A percentile compares a stretch with the other conserved stretches of the same genome.
Conservation (phyloP, 2,797 vertebrate species). For the Gadopsis marmoratus region DNA sequence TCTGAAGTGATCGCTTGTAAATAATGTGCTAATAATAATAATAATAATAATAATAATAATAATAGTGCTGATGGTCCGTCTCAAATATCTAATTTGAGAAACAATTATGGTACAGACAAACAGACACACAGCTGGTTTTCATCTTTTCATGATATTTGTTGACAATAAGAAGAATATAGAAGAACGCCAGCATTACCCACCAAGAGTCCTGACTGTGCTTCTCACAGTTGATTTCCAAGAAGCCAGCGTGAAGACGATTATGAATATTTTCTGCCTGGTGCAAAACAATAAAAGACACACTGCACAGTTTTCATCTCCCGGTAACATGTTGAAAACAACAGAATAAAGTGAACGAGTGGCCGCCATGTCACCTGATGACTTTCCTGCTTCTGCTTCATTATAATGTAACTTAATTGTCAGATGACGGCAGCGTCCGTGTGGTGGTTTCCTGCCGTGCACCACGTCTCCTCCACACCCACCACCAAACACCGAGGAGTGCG, state of each 20-base stretch:
- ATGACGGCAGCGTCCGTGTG: background rate
- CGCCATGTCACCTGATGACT: background rate
- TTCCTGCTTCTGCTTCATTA: background rate
- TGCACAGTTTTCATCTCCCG: background rate
- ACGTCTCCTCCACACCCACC: background rate
- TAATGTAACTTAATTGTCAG: background rate
- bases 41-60: too few relatives aligned
- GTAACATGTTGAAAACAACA: background rate
- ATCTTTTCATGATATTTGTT: background rate
- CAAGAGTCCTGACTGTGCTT: background rate
- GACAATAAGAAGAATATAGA: background rate
- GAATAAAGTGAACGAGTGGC: too few relatives aligned
- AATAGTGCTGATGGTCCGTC: too few relatives aligned
- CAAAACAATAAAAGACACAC: constrained; percentile 9
- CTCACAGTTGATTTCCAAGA: background rate
- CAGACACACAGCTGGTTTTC: background rate
- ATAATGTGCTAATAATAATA: too few relatives aligned
- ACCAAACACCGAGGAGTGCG: background rate
- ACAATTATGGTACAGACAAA: too few relatives aligned
- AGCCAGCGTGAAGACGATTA: background rate
- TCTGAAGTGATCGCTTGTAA: too few relatives aligned
- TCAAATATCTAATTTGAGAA: too few relatives aligned
- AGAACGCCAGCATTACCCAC: accelerated
- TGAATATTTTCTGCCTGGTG: background rate
- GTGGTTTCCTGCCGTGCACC: background rate